Conservation (phyloP, 2,797 vertebrate species). For the Sebastes vulpes region DNA sequence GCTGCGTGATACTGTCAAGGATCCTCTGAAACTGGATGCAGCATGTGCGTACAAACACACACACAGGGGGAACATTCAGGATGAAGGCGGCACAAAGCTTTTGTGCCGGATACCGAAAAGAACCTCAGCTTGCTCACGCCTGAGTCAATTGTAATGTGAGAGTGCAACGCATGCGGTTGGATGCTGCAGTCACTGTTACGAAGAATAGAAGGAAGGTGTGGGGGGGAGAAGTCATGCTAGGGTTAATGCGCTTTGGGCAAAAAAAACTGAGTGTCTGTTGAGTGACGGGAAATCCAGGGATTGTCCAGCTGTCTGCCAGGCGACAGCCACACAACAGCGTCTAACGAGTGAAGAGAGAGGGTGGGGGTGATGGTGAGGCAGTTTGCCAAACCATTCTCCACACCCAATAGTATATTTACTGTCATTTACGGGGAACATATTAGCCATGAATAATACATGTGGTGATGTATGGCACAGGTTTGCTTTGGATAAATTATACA, state of each 20-base stretch:
- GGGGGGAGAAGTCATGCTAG: not conserved
- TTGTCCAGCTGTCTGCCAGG: slow-evolving; percentile 76
- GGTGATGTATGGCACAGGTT: slow-evolving; percentile 63
- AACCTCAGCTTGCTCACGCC: slow-evolving; percentile 49
- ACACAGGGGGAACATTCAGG: slow-evolving; percentile 37
- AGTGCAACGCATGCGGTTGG: slow-evolving; percentile 44
- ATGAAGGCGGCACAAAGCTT: slow-evolving; percentile 53
- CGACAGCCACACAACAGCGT: slow-evolving; percentile 59
- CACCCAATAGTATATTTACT: slow-evolving; percentile 66
- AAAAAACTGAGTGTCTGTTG: slow-evolving; percentile 54
- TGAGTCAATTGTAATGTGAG: slow-evolving; percentile 69
- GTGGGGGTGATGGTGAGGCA: slow-evolving; percentile 19
- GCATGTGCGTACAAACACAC: slow-evolving; percentile 41
- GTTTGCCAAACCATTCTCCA: slow-evolving; percentile 67
- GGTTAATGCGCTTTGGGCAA: slow-evolving; percentile 58
- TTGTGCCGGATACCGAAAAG: slow-evolving; percentile 62
- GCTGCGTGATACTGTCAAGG: slow-evolving; percentile 82
- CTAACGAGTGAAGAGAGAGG: slow-evolving; percentile 9
- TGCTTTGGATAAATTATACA: slow-evolving; percentile 64
- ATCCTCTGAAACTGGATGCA: slow-evolving; percentile 77
- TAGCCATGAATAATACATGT: slow-evolving; percentile 79
- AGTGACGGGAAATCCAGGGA: slow-evolving; percentile 66
- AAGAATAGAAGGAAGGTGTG: not conserved
- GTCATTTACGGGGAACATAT: slow-evolving; percentile 74
- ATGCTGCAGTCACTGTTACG: slow-evolving; percentile 33